phyloP scores from a whole-genome alignment of 2,113 vertebrate genomes.

The Bucco capensis region DNA sequence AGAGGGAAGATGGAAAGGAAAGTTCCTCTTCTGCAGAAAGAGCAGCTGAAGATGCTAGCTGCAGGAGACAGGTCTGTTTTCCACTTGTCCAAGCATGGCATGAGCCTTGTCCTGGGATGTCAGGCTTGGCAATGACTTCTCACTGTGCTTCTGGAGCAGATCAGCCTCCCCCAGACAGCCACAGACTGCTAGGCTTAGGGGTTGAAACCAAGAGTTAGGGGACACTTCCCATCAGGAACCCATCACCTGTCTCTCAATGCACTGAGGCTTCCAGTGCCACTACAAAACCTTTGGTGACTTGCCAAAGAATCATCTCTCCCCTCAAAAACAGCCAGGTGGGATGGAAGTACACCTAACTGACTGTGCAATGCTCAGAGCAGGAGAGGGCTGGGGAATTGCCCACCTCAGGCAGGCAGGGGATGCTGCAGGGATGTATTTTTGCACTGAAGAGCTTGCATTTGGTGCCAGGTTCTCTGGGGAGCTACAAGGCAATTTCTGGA shows the following conservation, averaged over 20 bases:
- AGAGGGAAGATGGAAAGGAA: background rate
- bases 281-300: background rate
- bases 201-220: background rate
- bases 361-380: background rate
- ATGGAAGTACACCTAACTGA: background rate
- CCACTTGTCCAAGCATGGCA: background rate
- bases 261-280: background rate
- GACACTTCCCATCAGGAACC: background rate
- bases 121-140: background rate
- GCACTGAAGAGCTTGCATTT: background rate
- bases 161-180: background rate
- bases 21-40: background rate
- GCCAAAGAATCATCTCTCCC: background rate
- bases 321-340: background rate
- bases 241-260: accelerated
- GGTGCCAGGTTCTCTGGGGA: background rate
- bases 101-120: background rate
- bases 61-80: background rate
- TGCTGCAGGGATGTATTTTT: background rate
- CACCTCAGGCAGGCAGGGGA: background rate
- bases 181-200: background rate
- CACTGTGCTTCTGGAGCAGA: background rate
- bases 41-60: background rate
- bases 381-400: background rate
- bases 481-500: background rate